Evolutionary conservation across 2,888 invertebrate species (phyloP).

Genomic region (Ormyrus nitidulus): DNA sequence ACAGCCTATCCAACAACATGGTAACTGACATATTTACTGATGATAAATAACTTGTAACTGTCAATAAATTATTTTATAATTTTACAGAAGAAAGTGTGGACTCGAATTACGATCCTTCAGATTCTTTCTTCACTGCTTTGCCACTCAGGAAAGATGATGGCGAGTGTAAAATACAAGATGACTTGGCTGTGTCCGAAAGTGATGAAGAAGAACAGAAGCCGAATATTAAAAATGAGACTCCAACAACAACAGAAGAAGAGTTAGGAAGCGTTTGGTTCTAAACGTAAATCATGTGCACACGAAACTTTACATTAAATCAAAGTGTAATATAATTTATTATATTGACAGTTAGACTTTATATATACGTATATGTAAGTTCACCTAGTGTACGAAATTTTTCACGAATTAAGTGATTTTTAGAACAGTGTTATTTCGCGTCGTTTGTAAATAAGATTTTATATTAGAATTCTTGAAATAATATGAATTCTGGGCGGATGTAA

Average conservation of each 20-base stretch:
- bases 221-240: conserved; percentile 40
- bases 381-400: conserved; percentile 36
- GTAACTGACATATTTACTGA: conserved; percentile 58
- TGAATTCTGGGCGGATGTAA: no score
- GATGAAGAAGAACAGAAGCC: conserved; percentile 79
- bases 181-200: conserved; percentile 87
- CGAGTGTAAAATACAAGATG: conserved; percentile 82
- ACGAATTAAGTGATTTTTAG: conserved; percentile 31
- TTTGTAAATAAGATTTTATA: conserved; percentile 55
- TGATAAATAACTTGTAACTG: conserved; percentile 21
- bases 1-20: conserved; percentile 69
- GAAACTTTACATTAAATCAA: conserved; percentile 33
- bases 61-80: conserved; percentile 1
- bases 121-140: conserved; percentile 83
- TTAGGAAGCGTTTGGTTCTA: conserved; percentile 56
- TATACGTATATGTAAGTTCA: conserved; percentile 20
- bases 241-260: conserved; percentile 44
- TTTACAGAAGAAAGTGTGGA: conserved; percentile 83
- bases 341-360: conserved; percentile 17
- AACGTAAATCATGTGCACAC: conserved; percentile 9
- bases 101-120: conserved; percentile 91
- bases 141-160: conserved; percentile 72
- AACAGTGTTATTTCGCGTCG: conserved; percentile 30
- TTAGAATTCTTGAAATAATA: background rate
- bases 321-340: conserved; percentile 43